Evolutionary conservation across 2,113 vertebrate species (phyloP).

Genomic region (Geococcyx californianus): DNA sequence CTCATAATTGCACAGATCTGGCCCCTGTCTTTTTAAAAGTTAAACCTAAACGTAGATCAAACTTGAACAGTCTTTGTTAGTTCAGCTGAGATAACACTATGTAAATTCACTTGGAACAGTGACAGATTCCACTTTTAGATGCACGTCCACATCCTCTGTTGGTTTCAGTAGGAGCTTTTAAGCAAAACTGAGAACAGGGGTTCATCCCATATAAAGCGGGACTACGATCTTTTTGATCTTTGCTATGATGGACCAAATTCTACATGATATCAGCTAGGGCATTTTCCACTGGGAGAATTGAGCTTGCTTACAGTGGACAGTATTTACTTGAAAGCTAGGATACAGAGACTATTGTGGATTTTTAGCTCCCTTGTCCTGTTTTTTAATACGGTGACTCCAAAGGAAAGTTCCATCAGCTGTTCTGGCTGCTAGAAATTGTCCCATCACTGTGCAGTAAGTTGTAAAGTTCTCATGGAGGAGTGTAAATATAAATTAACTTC

Average conservation of each 20-base stretch:
- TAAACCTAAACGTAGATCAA: background rate
- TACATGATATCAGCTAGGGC: accelerated
- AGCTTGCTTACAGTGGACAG: background rate
- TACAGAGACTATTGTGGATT: background rate
- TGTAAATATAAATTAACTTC: background rate
- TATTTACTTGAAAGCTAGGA: background rate
- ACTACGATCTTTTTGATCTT: background rate
- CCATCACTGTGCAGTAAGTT: background rate
- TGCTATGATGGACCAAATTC: background rate
- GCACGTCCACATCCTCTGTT: background rate
- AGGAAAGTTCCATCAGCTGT: background rate
- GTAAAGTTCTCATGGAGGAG: background rate
- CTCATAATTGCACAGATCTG: background rate
- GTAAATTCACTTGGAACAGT: slow-evolving; percentile 46
- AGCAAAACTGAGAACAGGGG: background rate
- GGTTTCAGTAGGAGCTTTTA: background rate
- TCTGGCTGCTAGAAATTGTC: background rate
- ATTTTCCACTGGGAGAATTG: background rate
- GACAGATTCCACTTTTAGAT: slow-evolving; percentile 34
- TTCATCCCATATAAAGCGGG: background rate
- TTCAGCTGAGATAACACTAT: slow-evolving; percentile 67
- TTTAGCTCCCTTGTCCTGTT: background rate
- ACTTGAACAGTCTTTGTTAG: slow-evolving; percentile 55
- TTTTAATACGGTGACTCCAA: background rate
- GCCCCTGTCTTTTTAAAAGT: background rate